Evolutionary conservation across 2,888 invertebrate genomes (phyloP).

Genomic region (Allolobophora icterica): DNA sequence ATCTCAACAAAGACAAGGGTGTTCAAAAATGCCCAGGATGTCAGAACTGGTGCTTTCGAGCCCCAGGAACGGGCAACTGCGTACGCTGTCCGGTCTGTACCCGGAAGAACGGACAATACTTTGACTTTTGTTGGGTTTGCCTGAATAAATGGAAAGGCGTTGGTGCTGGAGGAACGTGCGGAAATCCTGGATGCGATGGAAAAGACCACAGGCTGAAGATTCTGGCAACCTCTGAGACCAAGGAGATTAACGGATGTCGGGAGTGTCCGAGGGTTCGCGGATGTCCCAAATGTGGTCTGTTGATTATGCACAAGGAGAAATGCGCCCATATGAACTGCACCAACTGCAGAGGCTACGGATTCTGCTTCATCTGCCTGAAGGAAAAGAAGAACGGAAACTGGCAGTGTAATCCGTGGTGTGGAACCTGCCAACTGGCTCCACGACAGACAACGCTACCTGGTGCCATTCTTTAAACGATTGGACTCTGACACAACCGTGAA

Average conservation of each 20-base stretch:
- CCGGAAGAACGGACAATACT: background rate
- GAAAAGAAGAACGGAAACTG: background rate
- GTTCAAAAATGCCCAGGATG: constrained; percentile 33
- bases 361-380: constrained; percentile 36
- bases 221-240: background rate
- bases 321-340: constrained; percentile 34
- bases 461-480: background rate
- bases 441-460: constrained; percentile 35
- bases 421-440: constrained; percentile 28
- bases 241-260: background rate
- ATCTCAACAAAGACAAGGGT: background rate
- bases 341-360: background rate
- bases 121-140: constrained; percentile 33
- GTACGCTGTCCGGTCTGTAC: constrained; percentile 30
- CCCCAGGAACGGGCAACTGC: background rate
- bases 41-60: constrained; percentile 6
- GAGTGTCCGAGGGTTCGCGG: constrained; percentile 33
- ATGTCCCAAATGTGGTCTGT: constrained; percentile 31
- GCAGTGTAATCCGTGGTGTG: constrained; percentile 9
- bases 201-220: background rate
- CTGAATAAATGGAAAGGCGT: background rate
- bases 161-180: background rate
- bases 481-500: background rate
- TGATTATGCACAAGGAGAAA: constrained; percentile 24
- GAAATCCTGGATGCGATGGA: background rate